Conservation (phyloP, 2,888 invertebrate genomes). For the Amphipoea oculea region DNA sequence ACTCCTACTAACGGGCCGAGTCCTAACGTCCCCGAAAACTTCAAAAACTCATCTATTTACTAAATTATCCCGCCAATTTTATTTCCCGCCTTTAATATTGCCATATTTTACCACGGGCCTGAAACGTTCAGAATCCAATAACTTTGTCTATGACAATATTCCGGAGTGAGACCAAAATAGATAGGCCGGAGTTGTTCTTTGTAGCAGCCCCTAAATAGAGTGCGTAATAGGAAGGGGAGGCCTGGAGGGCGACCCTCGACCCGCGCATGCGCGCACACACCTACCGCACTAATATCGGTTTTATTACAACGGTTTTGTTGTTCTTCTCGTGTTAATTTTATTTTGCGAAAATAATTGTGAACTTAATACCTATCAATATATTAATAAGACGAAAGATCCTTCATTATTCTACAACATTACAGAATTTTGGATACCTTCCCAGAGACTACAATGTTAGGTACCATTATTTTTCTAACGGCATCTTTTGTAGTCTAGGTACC, state of each 20-base stretch:
- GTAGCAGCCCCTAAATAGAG: constrained; percentile 90
- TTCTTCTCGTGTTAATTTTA: constrained; percentile 77
- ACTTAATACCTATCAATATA: constrained; percentile 37
- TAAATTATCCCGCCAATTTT: constrained; percentile 68
- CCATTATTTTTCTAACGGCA: constrained; percentile 9
- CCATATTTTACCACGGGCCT: constrained; percentile 68
- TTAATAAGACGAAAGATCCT: constrained; percentile 34
- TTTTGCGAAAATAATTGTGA: constrained; percentile 63
- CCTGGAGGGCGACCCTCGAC: constrained; percentile 77
- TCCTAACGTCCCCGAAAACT: constrained; percentile 25
- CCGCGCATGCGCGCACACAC: constrained; percentile 82
- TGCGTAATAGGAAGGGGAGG: constrained; percentile 89
- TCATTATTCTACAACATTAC: constrained; percentile 20
- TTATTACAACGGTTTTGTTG: constrained; percentile 86
- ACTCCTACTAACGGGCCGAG: neutral
- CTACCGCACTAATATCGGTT: constrained; percentile 84
- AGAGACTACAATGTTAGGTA: neutral
- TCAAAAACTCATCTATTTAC: constrained; percentile 47
- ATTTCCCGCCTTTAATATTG: constrained; percentile 61
- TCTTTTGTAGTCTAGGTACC: constrained; percentile 6
- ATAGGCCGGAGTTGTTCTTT: constrained; percentile 87
- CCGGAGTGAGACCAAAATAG: constrained; percentile 88
- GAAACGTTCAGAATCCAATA: constrained; percentile 82
- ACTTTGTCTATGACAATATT: constrained; percentile 87
- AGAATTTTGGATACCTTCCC: neutral